Conservation (phyloP, 92 coral and sea anemone species). For the Parazoanthus atlanticus region DNA sequence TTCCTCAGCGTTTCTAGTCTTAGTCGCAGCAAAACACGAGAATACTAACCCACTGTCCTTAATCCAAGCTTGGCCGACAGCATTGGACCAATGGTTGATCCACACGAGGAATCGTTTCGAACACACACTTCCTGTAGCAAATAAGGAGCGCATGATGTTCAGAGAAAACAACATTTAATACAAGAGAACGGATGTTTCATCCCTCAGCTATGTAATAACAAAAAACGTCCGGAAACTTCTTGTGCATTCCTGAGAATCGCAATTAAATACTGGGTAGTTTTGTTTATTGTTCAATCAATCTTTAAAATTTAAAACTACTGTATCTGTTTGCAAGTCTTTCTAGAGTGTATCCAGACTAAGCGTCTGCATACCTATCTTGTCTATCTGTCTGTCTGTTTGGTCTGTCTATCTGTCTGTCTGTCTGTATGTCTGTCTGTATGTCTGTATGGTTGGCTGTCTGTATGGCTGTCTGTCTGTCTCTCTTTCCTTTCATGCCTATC, state of each 20-base stretch:
- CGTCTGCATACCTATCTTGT: background rate
- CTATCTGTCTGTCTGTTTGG: background rate
- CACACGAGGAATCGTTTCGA: constrained; percentile 95
- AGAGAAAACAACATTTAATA: background rate
- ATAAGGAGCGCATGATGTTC: no score
- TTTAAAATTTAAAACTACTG: background rate
- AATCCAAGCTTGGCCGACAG: constrained; percentile 94
- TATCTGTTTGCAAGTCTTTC: background rate
- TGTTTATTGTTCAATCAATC: no score
- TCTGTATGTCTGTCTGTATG: background rate
- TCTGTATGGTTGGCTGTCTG: background rate
- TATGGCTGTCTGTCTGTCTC: background rate
- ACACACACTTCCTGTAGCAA: constrained; percentile 83
- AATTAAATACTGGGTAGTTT: background rate
- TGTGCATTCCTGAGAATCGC: background rate
- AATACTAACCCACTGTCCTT: constrained; percentile 83
- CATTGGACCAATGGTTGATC: constrained; percentile 96
- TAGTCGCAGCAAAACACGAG: background rate
- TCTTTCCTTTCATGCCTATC: no score
- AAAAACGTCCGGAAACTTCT: background rate
- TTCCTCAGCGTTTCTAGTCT: background rate
- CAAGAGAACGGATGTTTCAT: background rate
- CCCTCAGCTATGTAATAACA: background rate
- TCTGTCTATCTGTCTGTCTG: background rate
- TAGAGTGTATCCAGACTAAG: background rate